These are phyloP conservation scores for Drosophila mauritiana DNA, from an alignment of 1,140 invertebrate species.

Conservation along the genomic window DNA sequence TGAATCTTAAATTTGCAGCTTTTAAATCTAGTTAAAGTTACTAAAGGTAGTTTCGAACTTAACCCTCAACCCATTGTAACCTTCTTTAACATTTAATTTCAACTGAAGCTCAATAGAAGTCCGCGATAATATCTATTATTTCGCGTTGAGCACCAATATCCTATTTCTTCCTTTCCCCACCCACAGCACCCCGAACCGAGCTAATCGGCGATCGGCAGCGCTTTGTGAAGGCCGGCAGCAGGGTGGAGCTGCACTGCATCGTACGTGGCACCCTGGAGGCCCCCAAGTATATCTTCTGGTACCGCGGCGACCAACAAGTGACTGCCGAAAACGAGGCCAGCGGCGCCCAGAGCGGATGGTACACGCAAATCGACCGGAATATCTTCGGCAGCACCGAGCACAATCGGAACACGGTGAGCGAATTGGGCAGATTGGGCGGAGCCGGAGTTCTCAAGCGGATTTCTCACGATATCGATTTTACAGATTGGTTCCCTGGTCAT, in stretches of 20 bases:
- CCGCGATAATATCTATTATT: too few species aligned
- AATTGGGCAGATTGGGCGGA: neutral
- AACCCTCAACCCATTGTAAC: too few species aligned
- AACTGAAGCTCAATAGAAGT: too few species aligned
- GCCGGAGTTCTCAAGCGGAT: neutral
- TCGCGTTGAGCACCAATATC: neutral
- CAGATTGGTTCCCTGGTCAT: constrained; percentile 87
- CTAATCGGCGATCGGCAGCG: constrained; percentile 86
- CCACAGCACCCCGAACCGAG: constrained; percentile 86
- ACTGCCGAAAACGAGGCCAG: constrained; percentile 60
- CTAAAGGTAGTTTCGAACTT: too few species aligned
- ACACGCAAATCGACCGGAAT: constrained; percentile 73
- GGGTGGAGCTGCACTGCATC: constrained; percentile 86
- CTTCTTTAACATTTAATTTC: too few species aligned
- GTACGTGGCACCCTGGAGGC: constrained; percentile 87
- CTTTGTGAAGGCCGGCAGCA: constrained; percentile 87
- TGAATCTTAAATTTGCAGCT: too few species aligned
- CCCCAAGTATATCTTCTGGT: constrained; percentile 87
- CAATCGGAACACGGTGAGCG: constrained; percentile 61
- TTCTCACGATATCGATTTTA: neutral
- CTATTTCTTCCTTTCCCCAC: constrained; percentile 25
- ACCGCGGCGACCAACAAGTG: constrained; percentile 88
- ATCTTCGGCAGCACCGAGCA: constrained; percentile 74
- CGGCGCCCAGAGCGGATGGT: constrained; percentile 54
- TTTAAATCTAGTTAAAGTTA: too few species aligned